Base-by-base conservation (phyloP, 2,888 invertebrate genomes). In the Agrochola macilenta region DNA sequence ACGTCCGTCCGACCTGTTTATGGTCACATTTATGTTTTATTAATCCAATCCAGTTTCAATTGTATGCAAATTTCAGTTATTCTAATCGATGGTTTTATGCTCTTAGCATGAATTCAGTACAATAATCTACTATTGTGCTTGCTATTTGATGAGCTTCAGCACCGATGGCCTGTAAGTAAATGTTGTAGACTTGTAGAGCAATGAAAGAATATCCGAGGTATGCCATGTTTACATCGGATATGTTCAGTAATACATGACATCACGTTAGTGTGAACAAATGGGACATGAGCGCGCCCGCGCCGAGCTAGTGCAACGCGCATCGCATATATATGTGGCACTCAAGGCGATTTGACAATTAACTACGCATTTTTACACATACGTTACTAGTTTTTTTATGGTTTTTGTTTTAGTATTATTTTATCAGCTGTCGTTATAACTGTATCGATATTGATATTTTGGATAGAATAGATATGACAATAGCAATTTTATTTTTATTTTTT, bases 251-350 rank as follows among this genome's bases (percentile, higher is more conserved):
- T 75, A 79, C 87, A 91, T 92, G 91, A 92, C 92, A 92, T 92
- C 91, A 93, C 72, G 87, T 88, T 82, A 89, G 90, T 87, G 82
- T 85, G 83, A 87, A 84, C 89, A 87, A 90, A 90, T 90, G 90
- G 89, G 90, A 92, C 92, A 91, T 89, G 87, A 89, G 88, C 89
- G 89, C 76, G 83, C 82, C 89, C 89, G 89, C 78, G 82, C 80
- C 85, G 83, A 78, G 77, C 78, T 69, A 79, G 65, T 86, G 79
- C 85, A 87, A 83, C 90, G 88, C 89, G 90, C 87, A 85, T 89
- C 81, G 94, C 93, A 95, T 95, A 93, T 90, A 90, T 93, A 93
- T 91, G 88, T 83, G 83, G 83, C 79, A 85, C 87, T 90, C 93
- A 93, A 93, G 93, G 93, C 89, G 87, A 87, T 86, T 84, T 80